Percentiles rank a stretch among this genome's conserved stretches.
Evolutionary conservation across 2,113 vertebrate genomes (phyloP).

Genomic region (Casuarius casuarius): DNA sequence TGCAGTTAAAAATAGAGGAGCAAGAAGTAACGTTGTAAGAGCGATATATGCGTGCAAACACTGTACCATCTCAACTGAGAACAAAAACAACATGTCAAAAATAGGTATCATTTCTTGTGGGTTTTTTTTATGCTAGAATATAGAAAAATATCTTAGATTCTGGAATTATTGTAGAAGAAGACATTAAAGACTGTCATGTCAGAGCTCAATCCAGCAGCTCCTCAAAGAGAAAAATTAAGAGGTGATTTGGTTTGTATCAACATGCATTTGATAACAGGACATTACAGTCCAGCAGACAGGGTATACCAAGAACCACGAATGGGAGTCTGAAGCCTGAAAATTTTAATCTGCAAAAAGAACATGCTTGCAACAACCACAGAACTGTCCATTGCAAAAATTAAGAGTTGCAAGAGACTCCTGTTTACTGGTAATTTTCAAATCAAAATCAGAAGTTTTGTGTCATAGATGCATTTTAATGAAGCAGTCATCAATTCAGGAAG

Average conservation of each 20-base stretch:
- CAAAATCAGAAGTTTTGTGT: background rate
- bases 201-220: background rate
- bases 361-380: background rate
- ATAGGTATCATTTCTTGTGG: background rate
- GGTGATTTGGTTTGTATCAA: background rate
- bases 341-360: background rate
- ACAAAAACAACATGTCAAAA: slow-evolving; percentile 6
- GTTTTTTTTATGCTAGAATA: background rate
- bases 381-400: background rate
- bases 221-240: background rate
- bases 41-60: background rate
- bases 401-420: background rate
- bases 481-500: background rate
- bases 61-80: background rate
- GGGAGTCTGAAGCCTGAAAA: background rate
- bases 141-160: background rate
- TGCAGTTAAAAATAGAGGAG: slow-evolving; percentile 41
- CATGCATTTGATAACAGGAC: background rate
- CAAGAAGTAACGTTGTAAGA: slow-evolving; percentile 14
- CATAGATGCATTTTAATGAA: background rate
- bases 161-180: background rate
- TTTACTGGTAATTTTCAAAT: background rate
- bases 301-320: background rate
- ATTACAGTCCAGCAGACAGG: background rate
- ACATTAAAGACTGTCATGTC: background rate